Base-by-base conservation (phyloP, 2,113 vertebrate species). In the Triplophysa dalaica region DNA sequence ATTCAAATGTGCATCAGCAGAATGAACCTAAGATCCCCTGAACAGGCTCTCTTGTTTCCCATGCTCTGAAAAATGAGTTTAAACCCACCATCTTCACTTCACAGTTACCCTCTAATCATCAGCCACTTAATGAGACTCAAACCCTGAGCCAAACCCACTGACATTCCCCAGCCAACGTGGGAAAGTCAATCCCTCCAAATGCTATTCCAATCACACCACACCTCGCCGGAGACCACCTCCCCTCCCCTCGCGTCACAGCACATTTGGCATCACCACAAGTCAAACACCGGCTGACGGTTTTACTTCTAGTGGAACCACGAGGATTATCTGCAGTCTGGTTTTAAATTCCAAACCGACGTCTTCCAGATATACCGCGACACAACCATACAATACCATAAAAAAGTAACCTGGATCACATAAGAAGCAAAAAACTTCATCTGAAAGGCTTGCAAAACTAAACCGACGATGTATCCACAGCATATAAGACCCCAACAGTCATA, bases 141-240 rank as follows among this genome's bases (percentile, higher is more conserved):
- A 50, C 22, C 58, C 8, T 74, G 33, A 62, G 72, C 58, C 72
- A 75, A 75, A 68, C 38, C 79, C 85, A 14, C 62, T 63, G 76
- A 79, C 81, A 79, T 65, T 79, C 70, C 58, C 77, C 45, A 52
- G 58, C 24, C 3, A 21, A 70, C 45, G 64, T 75, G 64, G 38
- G 70, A 81, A 67, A 76, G 56, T 69, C 66, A 61, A 48, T 24
- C n/a, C 50, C 22, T 70, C 68, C 67, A 78, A 78, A 82, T 73
- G 75, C 75, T 60, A 78, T 73, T 81, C 48, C 60, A 81, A 38
- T 68, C 48, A 75, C 41, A 70, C 52, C 64, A 54, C 26, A 48
- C 73, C 73, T 48, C 16, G 8, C n/a, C 26, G 22, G 22, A 75
- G 58, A 48, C 22, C 73, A 29, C 73, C 60, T 48, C 29, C 41